Percentiles rank a stretch among this genome's conserved stretches.
Evolutionary conservation across 1,140 invertebrate species (phyloP).

Genomic region (Pseudomyrmex concolor): DNA sequence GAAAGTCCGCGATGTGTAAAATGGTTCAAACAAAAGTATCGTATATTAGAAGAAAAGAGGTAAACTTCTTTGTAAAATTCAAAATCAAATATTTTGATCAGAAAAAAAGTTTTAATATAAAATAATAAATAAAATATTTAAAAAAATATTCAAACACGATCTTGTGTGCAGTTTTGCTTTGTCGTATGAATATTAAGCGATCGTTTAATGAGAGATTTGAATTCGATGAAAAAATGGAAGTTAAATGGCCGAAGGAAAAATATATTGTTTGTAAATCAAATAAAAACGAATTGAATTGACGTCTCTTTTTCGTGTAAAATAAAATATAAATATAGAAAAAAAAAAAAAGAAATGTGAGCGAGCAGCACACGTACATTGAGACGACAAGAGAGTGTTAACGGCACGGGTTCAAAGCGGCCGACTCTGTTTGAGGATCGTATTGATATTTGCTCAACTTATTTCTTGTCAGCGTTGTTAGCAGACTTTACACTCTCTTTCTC

Average conservation of each 20-base stretch:
- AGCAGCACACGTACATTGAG: background rate
- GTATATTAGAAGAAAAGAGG: background rate
- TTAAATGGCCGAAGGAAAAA: background rate
- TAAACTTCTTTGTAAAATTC: background rate
- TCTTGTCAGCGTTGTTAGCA: slow-evolving; percentile 84
- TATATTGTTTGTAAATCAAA: slow-evolving; percentile 37
- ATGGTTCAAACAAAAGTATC: background rate
- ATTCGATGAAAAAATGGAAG: background rate
- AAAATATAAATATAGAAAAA: slow-evolving; percentile 44
- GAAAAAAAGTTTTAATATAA: too few species aligned
- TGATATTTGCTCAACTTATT: slow-evolving; percentile 84
- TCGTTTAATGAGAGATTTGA: background rate
- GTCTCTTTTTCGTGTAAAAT: slow-evolving; percentile 35
- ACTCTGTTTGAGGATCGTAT: slow-evolving; percentile 83
- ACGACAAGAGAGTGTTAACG: slow-evolving; percentile 74
- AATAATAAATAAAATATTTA: too few species aligned
- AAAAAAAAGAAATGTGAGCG: slow-evolving; percentile 48
- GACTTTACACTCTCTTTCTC: slow-evolving; percentile 70
- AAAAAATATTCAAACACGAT: too few species aligned
- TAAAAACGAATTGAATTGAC: slow-evolving; percentile 36
- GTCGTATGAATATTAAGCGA: background rate
- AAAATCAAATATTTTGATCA: background rate
- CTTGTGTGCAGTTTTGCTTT: too few species aligned
- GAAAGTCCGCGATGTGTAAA: background rate
- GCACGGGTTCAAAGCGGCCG: slow-evolving; percentile 82